Evolutionary conservation across 2,797 vertebrate genomes (phyloP).

Genomic region (Sparus aurata): DNA sequence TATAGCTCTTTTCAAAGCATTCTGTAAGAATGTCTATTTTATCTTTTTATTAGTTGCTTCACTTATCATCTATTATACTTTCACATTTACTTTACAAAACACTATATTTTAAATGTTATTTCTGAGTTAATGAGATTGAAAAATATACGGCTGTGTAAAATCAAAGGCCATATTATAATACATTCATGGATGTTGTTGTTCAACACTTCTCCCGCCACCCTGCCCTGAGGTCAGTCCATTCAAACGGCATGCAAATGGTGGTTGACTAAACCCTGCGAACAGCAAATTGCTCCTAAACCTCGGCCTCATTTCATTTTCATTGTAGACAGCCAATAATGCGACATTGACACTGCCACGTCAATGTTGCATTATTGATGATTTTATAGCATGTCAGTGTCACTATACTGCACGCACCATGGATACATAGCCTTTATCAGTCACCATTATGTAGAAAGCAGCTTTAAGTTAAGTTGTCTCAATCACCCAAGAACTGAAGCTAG

Average conservation of each 20-base stretch:
- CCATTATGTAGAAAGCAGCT: no score
- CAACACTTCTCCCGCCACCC: neutral
- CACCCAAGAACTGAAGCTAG: no score
- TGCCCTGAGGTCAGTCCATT: conserved; percentile 51
- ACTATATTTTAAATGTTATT: neutral
- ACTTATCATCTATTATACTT: neutral
- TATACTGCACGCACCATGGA: no score
- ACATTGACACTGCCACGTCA: no score
- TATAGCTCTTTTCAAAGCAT: neutral
- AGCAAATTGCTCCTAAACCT: conserved; percentile 32
- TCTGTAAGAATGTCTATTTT: no score
- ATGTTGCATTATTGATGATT: no score
- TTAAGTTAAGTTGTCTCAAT: no score
- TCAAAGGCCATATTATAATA: conserved; percentile 11
- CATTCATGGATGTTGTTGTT: conserved; percentile 12
- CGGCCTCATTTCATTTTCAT: neutral
- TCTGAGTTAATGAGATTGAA: neutral
- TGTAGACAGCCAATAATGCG: no score
- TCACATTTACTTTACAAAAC: neutral
- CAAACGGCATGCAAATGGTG: conserved; percentile 79
- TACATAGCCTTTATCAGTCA: no score
- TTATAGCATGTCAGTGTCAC: no score
- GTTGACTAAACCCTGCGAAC: conserved; percentile 53
- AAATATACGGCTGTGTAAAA: neutral
- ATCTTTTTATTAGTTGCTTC: neutral